These are phyloP conservation scores for Coilia nasus DNA, from an alignment of 2,797 vertebrate genomes.

Conservation along the genomic window DNA sequence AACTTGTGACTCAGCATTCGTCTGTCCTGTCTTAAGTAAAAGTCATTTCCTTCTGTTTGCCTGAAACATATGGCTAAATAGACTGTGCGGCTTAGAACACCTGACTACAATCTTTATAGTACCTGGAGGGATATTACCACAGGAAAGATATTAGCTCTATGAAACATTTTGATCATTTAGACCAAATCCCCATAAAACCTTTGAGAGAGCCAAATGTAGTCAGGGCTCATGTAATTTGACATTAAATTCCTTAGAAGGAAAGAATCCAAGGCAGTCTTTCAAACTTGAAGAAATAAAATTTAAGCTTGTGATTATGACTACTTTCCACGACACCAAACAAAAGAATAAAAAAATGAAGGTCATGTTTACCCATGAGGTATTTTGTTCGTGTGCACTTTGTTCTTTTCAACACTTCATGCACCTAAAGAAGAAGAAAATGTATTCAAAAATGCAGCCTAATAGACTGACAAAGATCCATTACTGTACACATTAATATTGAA, in stretches of 20 bases:
- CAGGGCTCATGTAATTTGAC: background rate
- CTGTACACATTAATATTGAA: too few species aligned
- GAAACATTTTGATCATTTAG: background rate
- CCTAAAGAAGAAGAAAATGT: slow-evolving; percentile 67
- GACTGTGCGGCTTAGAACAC: too few species aligned
- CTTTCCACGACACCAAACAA: too few species aligned
- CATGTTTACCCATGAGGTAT: slow-evolving; percentile 88
- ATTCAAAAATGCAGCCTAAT: background rate
- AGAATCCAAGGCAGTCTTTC: background rate
- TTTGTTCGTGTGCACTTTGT: slow-evolving; percentile 86
- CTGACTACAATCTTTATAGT: too few species aligned
- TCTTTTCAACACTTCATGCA: slow-evolving; percentile 93
- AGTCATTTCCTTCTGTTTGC: too few species aligned
- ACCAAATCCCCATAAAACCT: background rate
- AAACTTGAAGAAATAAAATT: background rate
- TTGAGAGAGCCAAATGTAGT: background rate
- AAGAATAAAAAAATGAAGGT: too few species aligned
- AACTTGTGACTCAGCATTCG: too few species aligned
- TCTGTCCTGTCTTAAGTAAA: too few species aligned
- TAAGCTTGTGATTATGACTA: background rate
- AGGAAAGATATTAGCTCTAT: too few species aligned
- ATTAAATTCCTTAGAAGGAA: background rate
- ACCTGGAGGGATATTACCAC: too few species aligned
- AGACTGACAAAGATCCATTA: too few species aligned
- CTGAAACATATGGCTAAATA: too few species aligned